Base-by-base conservation (phyloP, 2,888 invertebrate genomes). In the Synergus laeviventris region DNA sequence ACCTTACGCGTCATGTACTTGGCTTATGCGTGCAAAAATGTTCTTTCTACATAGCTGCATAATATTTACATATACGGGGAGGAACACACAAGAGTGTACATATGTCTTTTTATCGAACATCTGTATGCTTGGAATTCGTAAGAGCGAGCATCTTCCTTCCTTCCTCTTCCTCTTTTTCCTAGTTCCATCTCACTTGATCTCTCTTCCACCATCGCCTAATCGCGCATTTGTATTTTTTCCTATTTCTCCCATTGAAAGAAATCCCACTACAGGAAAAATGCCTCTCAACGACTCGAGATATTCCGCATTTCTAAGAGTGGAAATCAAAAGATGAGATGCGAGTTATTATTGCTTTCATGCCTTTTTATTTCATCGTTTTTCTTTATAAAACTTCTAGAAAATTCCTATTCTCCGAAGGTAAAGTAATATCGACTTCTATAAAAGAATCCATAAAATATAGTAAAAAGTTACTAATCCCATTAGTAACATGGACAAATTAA, bases 51-150 rank as follows among this genome's bases (percentile, higher is more conserved):
- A 81, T 81, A 79, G 81, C 81, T 81, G 81, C 81, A 81, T 81
- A 81, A 81, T 80, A 81, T 81, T 81, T 81, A 80, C 81, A 80
- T 80, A 80, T 77, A 80, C 77, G 62, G 79, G 78, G 76, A 76
- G 80, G 76, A 75, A 78, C 78, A 79, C 80, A 78, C 70, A 77
- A 79, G 78, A 76, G 70, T 70, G 78, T 81, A 80, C 81, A 80
- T 77, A 78, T 82, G 82, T 82, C 83, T 85, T 84, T 84, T 85
- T 84, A 85, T 85, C 84, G 80, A 80, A 82, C 84, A 85, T 84
- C 84, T 85, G 81, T 83, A 82, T 81, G 84, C 81, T 74, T 84
- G 84, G 82, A 85, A 85, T 84, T 82, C 82, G 81, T 82, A 82
- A 80, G 78, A 81, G 79, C 80, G 79, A 79, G 77, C 80, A 81